Base-by-base conservation (phyloP, 2,113 vertebrate species). In the pig (Sus scrofa) region DNA sequence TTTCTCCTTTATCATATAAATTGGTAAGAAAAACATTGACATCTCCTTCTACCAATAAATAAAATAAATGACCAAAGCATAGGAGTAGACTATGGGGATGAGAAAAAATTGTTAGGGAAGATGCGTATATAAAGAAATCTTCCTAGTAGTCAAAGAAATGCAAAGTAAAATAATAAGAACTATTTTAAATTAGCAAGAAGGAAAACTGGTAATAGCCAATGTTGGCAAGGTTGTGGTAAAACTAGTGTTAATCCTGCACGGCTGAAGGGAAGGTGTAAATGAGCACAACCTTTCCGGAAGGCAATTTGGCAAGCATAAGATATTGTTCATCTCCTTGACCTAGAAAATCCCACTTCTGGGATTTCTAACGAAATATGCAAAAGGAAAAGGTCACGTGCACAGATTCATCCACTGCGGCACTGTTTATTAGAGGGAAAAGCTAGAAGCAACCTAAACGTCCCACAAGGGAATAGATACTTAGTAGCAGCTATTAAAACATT, bases 1-100 rank as follows among this genome's bases (percentile, higher is more conserved):
- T 50, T 94, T 32, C 22, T 52, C 89, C 60, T 97, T 96, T 95
- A 94, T 93, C 95, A 93, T 87, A 97, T 91, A 93, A 93, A 95
- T 67, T 91, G 93, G 79, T 83, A 93, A 95, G 96, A 83, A 97
- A 97, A 97, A 96, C 83, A 86, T 0, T 65, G 68, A 68, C 79
- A 63, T 94, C 74, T 93, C 62, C 70, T 92, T 83, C 83, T 58
- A 86, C 39, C 54, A 96, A 94, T 86, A 96, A 96, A 93, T 60
- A 82, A 96, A 93, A 93, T 60, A 73, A 96, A 89, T 37, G 73
- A 73, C 91, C 34, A 86, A 94, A 94, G 81, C 39, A 68, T 77
- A 77, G 74, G 30, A 94, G 82, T 1, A 95, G 39, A 93, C 63
- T 95, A 89, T 16, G 62, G 32, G 44, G 7, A 14, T 39, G 39